Base-by-base conservation (phyloP, 2,113 vertebrate genomes). In the Galeopterus variegatus region DNA sequence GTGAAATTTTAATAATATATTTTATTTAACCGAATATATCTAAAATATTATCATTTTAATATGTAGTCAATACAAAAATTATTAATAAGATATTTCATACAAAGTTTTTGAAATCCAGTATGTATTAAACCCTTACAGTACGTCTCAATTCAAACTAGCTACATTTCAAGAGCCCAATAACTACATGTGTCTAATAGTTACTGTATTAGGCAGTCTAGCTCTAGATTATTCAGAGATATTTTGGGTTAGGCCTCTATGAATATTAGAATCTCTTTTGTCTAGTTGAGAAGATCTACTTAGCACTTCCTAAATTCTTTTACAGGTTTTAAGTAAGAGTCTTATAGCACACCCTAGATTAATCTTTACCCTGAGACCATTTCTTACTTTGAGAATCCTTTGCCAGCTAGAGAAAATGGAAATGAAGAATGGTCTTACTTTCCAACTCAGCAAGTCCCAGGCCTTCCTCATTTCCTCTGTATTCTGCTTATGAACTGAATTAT, bases 1-100 rank as follows among this genome's bases (percentile, higher is more conserved):
- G 33, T 58, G 19, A 83, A 89, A 97, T 79, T 90, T 81, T 67
- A 84, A 6, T 76, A 76, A 88, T 88, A 56, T 52, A 83, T 96
- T 94, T 95, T 77, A 41, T 93, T 91, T 77, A 65, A 75, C 56
- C n/a, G 9, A 52, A 4, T 62, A 36, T 86, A 77, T 69, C 36
- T 5, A 95, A 88, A 96, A 72, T 79, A 77, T 70, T 83, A 76
- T 85, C 26, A 92, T 82, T 86, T 73, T 17, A 92, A 56, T 23
- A 45, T 50, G 31, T 76, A 81, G n/a, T 88, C n/a, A 76, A 36
- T 36, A 76, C 79, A 65, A 76, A 62, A 77, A 17, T 41, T 81
- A 80, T 80, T 58, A 69, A 75, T 58, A 64, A 69, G 13, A 21
- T 56, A 79, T 72, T 77, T 31, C 2, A 56, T 88, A n/a, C 14